Conservation (phyloP, 2,113 vertebrate species). For the Pseudopipra pipra region DNA sequence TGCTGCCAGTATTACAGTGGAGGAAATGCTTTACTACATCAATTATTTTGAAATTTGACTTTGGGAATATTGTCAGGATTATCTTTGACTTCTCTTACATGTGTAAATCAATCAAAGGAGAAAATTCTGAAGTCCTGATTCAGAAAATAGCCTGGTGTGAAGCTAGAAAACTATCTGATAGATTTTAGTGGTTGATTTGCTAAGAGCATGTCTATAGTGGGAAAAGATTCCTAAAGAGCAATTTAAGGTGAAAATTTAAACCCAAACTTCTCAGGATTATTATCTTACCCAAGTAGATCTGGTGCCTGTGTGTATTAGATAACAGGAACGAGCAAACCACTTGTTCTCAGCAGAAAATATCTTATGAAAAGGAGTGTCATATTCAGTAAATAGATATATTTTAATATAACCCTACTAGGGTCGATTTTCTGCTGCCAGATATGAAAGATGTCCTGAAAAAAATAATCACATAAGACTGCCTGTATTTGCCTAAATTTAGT, state of each 20-base stretch:
- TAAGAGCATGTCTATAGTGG: neutral
- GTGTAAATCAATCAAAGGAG: neutral
- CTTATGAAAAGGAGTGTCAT: neutral
- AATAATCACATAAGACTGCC: neutral
- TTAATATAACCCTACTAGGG: neutral
- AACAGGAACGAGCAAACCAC: neutral
- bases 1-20: neutral
- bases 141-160: neutral
- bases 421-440: neutral
- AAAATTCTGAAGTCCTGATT: neutral
- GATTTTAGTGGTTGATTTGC: neutral
- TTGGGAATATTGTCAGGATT: neutral
- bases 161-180: neutral
- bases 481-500: neutral
- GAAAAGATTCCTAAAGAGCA: neutral
- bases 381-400: neutral
- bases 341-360: neutral
- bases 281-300: neutral
- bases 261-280: neutral
- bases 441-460: neutral
- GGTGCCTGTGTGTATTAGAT: neutral
- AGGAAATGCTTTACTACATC: neutral
- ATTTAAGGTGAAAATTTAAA: neutral
- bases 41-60: neutral
- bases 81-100: neutral